phyloP scores from a whole-genome alignment of 2,797 vertebrate genomes.

The Mycteria americana region DNA sequence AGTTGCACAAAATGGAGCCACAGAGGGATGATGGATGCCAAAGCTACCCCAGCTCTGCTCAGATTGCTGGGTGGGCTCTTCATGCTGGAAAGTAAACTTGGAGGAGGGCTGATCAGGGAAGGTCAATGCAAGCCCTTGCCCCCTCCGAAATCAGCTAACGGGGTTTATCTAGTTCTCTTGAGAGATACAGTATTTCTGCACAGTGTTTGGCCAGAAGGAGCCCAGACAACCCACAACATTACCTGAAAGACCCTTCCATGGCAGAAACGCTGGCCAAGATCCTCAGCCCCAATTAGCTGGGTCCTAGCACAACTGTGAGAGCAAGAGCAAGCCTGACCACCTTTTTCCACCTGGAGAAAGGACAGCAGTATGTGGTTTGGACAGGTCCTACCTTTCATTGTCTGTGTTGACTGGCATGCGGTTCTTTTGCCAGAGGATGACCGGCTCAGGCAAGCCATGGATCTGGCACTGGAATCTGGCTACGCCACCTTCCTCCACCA shows the following conservation, averaged over 20 bases:
- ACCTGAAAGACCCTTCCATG: neutral
- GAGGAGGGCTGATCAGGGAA: neutral
- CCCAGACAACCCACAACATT: neutral
- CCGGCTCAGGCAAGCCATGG: conserved; percentile 91
- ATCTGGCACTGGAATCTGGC: conserved; percentile 98
- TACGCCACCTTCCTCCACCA: conserved; percentile 88
- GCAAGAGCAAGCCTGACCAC: neutral
- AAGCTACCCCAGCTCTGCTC: neutral
- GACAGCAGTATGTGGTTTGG: neutral
- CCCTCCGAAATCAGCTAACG: neutral
- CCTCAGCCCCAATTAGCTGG: neutral
- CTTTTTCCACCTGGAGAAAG: neutral
- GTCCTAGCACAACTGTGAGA: neutral
- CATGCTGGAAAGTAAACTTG: neutral
- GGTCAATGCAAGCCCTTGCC: neutral
- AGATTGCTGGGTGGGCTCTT: neutral
- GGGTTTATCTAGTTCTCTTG: neutral
- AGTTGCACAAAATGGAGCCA: neutral
- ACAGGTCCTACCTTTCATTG: conserved; percentile 82
- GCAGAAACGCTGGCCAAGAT: neutral
- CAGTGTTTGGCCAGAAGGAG: neutral
- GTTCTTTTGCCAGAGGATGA: conserved; percentile 96
- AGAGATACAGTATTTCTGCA: neutral
- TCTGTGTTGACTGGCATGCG: conserved; percentile 84
- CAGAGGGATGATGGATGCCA: neutral